Evolutionary conservation across 2,888 invertebrate species (phyloP).

Genomic region (Tipula confusa): DNA sequence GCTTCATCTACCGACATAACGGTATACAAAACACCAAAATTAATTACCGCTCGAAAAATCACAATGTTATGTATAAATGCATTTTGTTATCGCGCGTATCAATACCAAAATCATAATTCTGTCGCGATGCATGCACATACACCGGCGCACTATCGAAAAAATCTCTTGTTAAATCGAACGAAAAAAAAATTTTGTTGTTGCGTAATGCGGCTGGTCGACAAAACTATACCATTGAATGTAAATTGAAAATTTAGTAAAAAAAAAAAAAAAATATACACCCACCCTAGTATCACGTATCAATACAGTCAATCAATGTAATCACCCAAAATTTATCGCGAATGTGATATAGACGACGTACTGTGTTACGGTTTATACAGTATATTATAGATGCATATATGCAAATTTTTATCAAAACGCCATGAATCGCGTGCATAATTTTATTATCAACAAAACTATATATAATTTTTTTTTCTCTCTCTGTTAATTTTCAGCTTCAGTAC

Average conservation of each 20-base stretch:
- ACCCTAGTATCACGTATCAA: background rate
- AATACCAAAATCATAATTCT: background rate
- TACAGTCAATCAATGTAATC: background rate
- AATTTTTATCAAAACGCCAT: background rate
- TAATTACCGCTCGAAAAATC: background rate
- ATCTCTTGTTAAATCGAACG: background rate
- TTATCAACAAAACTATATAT: background rate
- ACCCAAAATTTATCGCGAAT: background rate
- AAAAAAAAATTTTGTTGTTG: background rate
- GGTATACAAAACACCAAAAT: background rate
- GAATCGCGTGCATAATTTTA: background rate
- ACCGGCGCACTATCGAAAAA: background rate
- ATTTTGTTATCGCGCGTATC: background rate
- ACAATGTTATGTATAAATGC: background rate
- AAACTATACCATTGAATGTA: background rate
- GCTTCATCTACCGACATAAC: no score
- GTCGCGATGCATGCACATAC: background rate
- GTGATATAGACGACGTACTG: background rate
- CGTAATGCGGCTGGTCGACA: background rate
- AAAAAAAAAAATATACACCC: no score
- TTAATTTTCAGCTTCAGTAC: slow-evolving; percentile 54
- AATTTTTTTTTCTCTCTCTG: background rate
- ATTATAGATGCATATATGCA: no score
- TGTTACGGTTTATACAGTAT: no score
- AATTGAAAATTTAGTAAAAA: background rate